Evolutionary conservation across 2,113 vertebrate species (phyloP), one percentile per base, ranked within the genome.

Genomic region (Xiphorhynchus elegans): DNA sequence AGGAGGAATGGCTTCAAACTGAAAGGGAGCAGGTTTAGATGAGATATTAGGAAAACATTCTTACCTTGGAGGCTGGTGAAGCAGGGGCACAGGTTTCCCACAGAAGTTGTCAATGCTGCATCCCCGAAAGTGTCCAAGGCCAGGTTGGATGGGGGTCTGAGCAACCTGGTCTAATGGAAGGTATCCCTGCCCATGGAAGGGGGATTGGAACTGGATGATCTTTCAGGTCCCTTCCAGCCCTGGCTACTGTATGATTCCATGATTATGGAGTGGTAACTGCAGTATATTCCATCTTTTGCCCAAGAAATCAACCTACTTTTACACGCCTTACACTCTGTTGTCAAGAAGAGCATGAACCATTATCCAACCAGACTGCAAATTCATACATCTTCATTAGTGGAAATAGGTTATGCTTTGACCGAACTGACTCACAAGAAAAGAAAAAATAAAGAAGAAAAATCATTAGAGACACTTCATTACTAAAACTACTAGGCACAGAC

Each of bases 201-300:
- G 20, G 13, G 1, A 1, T 9, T 49, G 42, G 14, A 64, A 26
- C 0, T 0, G 49, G 12, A 25, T 26, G 3, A 16, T 7, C 4
- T 55, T n/a, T 78, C 28, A 24, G 4, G 24, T 26, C 9, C 3
- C 17, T 20, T 35, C 49, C 35, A 64, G 35, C 10, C 1, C 4
- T 35, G 55, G 20, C 8, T 8, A 26, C 35, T 35, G 9, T 13
- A 6, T 8, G 29, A 35, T 17, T 56, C 29, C 11, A 7, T 14
- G 1, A 3, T 29, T 70, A 20, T 21, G 26, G 25, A 67, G 8
- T 14, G 6, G 7, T 35, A 25, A 19, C 10, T 66, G 17, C 24
- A 60, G 4, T 18, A 40, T 49, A 37, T 31, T 1, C 1, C 39
- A 84, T 31, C 23, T 60, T 89, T 83, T 84, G 17, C 39, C 52